These are phyloP conservation scores for Abrostola tripartita DNA, from an alignment of 2,888 invertebrate genomes.

Conservation along the genomic window DNA sequence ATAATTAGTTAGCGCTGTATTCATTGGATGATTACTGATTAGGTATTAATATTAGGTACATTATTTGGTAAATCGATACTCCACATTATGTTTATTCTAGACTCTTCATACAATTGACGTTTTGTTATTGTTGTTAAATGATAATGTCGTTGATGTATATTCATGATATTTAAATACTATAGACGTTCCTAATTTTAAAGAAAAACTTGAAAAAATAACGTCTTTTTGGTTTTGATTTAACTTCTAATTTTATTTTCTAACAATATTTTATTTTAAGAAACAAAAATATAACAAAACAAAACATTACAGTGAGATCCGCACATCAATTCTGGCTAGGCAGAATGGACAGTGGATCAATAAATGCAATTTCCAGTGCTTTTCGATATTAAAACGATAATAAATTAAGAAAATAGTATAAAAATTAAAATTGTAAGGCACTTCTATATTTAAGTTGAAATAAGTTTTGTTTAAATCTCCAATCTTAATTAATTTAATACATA, in stretches of 20 bases:
- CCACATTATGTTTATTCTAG: constrained; percentile 52
- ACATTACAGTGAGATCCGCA: constrained; percentile 58
- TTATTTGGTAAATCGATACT: constrained; percentile 55
- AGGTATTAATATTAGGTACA: constrained; percentile 49
- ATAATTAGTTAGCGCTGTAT: constrained; percentile 60
- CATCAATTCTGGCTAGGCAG: constrained; percentile 70
- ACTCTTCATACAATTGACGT: constrained; percentile 78
- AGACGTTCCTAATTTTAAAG: constrained; percentile 49
- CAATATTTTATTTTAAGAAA: constrained; percentile 59
- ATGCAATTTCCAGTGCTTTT: constrained; percentile 82
- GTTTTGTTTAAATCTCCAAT: constrained; percentile 71
- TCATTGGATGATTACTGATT: constrained; percentile 49
- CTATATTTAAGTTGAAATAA: constrained; percentile 83
- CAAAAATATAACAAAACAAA: constrained; percentile 48
- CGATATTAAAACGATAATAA: constrained; percentile 66
- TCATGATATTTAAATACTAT: constrained; percentile 45
- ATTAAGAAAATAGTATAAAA: constrained; percentile 78
- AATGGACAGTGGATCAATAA: constrained; percentile 76
- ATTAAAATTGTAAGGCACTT: constrained; percentile 87
- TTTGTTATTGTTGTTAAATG: constrained; percentile 68
- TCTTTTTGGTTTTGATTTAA: constrained; percentile 47
- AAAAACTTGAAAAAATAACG: constrained; percentile 45
- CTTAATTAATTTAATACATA: constrained; percentile 72
- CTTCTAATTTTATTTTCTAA: constrained; percentile 52
- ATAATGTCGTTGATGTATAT: constrained; percentile 49